A percentile compares a stretch with the other conserved stretches of the same genome.
Evolutionary conservation across 2,797 vertebrate genomes (phyloP).

Genomic region (Bovichtus diacanthus): DNA sequence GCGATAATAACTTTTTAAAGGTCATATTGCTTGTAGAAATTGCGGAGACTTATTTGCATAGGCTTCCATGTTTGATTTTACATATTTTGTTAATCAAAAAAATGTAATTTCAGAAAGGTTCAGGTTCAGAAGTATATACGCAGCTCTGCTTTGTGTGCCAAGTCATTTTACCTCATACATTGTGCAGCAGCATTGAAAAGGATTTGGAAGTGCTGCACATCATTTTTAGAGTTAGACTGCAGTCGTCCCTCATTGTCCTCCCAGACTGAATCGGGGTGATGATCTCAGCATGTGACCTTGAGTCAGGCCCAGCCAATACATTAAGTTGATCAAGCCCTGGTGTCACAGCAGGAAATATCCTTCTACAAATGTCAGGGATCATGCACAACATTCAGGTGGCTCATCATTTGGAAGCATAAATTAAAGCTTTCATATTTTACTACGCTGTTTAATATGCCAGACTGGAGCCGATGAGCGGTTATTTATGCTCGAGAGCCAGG

Average conservation of each 20-base stretch:
- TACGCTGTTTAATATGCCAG: slow-evolving; percentile 71
- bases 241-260: slow-evolving; percentile 19
- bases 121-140: not conserved
- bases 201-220: slow-evolving; percentile 32
- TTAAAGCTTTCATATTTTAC: slow-evolving; percentile 65
- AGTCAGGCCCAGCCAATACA: slow-evolving; percentile 59
- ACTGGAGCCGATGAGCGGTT: slow-evolving; percentile 40
- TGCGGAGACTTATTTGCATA: slow-evolving; percentile 5
- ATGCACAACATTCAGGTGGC: slow-evolving; percentile 41
- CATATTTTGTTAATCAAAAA: slow-evolving; percentile 11
- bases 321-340: slow-evolving; percentile 60
- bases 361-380: slow-evolving; percentile 62
- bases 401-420: slow-evolving; percentile 65
- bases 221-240: slow-evolving; percentile 32
- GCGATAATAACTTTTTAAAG: not conserved
- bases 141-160: slow-evolving; percentile 11
- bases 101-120: not conserved
- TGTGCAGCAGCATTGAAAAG: slow-evolving; percentile 11
- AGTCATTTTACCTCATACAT: slow-evolving; percentile 12
- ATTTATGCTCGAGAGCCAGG: slow-evolving; percentile 62
- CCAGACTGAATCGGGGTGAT: slow-evolving; percentile 36
- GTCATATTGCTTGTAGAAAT: not conserved
- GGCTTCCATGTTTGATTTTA: not conserved
- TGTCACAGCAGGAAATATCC: slow-evolving; percentile 56
- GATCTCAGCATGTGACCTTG: slow-evolving; percentile 66